Evolutionary conservation across 1,140 invertebrate species (phyloP), one percentile per base, ranked within the genome.

Genomic region (Sinonovacula constricta): DNA sequence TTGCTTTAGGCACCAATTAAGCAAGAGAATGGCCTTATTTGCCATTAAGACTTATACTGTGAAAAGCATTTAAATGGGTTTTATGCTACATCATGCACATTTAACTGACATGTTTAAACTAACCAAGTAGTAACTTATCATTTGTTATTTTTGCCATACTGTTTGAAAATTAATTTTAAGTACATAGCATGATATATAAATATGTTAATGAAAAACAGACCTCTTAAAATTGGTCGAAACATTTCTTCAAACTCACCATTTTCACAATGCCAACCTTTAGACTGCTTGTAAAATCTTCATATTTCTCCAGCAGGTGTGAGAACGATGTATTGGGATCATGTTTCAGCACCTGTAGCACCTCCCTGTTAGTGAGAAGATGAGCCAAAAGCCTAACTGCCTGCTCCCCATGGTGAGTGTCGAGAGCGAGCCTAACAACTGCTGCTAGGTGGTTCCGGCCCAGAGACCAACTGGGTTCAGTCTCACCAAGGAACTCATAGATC

Each of bases 401-500:
- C 12, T 57, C 49, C 26, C 75, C 34, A 0, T 59, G 30, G 33
- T 63, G 26, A 18, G 67, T 54, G 18, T 65, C 80, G 60, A 84
- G 80, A 26, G 75, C 74, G 28, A 84, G 75, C 39, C 34, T 79
- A 59, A 74, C 63, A 39, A 84, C 53, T 12, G 63, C 67, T 26
- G 79, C 76, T 34, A 84, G 51, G 72, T 84, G 83, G 10, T 80
- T 69, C 51, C 67, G 76, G 63, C 83, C 77, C 18, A 84, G 60
- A 2, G 80, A 81, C 83, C 83, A 84, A 4, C 54, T 68, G 5
- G 60, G 24, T 28, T 81, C 56, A 22, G 30, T 24, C 22, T 70
- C 49, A 28, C 59, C 36, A 34, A 80, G 59, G 72, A 80, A 84
- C 24, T 84, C 83, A 59, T 80, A 80, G 14, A 84, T 62, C 15